Base-by-base conservation (phyloP, 2,888 invertebrate genomes). In the Philereme transversata region DNA sequence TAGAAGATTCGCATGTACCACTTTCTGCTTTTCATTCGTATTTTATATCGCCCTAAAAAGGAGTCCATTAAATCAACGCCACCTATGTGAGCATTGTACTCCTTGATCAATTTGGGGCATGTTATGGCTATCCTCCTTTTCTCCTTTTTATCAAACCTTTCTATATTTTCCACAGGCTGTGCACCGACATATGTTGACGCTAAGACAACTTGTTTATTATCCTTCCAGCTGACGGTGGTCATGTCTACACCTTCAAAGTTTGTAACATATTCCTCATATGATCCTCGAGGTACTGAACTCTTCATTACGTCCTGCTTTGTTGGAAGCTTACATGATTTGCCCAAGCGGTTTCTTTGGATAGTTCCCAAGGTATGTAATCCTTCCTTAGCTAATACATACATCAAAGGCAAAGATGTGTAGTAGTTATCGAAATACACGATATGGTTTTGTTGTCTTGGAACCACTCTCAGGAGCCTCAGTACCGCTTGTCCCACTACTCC, bases 391-490 rank as follows among this genome's bases (percentile, higher is more conserved):
- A 22, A 22, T 22, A 22, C 22, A 22, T 64, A 51, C 63, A 78
- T 60, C 59, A 79, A 68, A 66, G 77, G 75, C 71, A 77, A 65
- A 51, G 70, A 73, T 35, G 75, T 76, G 64, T 76, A 77, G 69
- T 70, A 76, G 71, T 58, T 22, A 22, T 22, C 22, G 3, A 22
- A 22, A 22, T 22, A 22, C 22, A 22, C 22, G 22, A 22, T 22
- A 3, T 22, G 22, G 22, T 22, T 22, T 22, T 22, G 22, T 22
- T 22, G 22, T 22, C 22, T 22, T 22, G 69, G 68, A 47, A 64
- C 62, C 40, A 48, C 67, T 38, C 69, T 67, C 51, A 63, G 50
- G 33, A 72, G 62, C 40, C 57, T 62, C 6, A 69, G 46, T 52
- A 72, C 68, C 22, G 64, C 48, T 51, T 71, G 61, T 11, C 60